Conservation (phyloP, 2,888 invertebrate genomes). For the Plebejus argus region DNA sequence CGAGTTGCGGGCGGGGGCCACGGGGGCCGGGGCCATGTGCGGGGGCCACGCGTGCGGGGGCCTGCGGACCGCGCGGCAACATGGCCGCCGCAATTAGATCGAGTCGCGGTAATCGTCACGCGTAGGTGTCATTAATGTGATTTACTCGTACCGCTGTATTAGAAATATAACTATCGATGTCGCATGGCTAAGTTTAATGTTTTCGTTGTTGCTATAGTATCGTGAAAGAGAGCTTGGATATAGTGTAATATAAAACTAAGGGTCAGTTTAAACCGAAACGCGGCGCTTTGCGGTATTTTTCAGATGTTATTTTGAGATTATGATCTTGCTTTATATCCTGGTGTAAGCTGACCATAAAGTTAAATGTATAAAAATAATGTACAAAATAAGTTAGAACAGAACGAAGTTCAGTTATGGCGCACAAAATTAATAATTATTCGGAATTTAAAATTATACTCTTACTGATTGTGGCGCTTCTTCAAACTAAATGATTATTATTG, state of each 20-base stretch:
- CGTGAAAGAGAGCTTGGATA: too few relatives aligned
- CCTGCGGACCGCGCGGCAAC: slow-evolving; percentile 7
- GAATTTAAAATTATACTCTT: slow-evolving; percentile 45
- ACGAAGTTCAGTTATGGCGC: neutral
- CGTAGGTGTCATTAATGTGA: slow-evolving; percentile 1
- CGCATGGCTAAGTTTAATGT: neutral
- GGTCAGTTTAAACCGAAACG: too few relatives aligned
- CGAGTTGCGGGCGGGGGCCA: slow-evolving; percentile 35
- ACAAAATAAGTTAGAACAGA: neutral
- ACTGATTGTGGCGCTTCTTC: slow-evolving; percentile 54
- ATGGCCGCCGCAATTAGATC: slow-evolving; percentile 27
- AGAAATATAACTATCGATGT: neutral
- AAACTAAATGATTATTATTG: slow-evolving; percentile 38
- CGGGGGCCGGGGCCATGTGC: neutral
- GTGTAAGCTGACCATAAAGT: neutral
- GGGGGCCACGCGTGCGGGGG: slow-evolving; percentile 16
- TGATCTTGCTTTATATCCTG: neutral
- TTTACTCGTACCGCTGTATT: neutral
- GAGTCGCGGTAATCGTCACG: slow-evolving; percentile 15
- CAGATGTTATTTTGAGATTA: too few relatives aligned
- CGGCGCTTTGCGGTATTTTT: too few relatives aligned
- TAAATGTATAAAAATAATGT: too few relatives aligned
- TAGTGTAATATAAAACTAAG: too few relatives aligned
- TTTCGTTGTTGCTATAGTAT: neutral
- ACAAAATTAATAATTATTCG: neutral